These are phyloP conservation scores for Mohoua ochrocephala DNA, from an alignment of 2,113 vertebrate genomes.

Conservation along the genomic window DNA sequence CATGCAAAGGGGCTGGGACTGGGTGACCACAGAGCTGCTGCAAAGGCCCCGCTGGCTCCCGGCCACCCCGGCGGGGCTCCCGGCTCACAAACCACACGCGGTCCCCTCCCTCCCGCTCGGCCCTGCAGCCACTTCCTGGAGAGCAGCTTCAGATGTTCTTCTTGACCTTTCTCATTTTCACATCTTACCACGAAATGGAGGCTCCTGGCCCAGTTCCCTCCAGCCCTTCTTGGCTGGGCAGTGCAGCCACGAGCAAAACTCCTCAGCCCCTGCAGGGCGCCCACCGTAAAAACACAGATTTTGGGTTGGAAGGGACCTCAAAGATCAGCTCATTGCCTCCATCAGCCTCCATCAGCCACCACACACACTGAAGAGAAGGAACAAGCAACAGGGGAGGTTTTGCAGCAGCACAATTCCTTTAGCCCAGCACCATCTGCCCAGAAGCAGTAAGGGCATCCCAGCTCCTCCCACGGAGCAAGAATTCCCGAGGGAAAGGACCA, in stretches of 20 bases:
- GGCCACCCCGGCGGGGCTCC: background rate
- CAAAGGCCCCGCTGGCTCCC: background rate
- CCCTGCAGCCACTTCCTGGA: background rate
- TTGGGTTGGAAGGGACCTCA: background rate
- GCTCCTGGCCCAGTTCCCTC: background rate
- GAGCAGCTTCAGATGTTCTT: background rate
- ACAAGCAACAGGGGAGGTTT: background rate
- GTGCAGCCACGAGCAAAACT: background rate
- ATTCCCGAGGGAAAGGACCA: background rate
- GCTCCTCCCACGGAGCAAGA: background rate
- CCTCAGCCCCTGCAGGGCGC: background rate
- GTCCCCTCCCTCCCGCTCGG: background rate
- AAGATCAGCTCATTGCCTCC: rapidly evolving
- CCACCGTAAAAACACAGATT: background rate
- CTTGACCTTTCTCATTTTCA: background rate
- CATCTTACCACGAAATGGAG: background rate
- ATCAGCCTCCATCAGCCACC: background rate
- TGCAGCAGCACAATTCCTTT: background rate
- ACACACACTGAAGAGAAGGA: rapidly evolving
- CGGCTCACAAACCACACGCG: background rate
- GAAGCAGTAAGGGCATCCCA: background rate
- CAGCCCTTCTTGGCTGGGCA: background rate
- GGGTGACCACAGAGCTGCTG: background rate
- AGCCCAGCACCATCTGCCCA: background rate
- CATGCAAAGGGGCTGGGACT: rapidly evolving